Percentiles rank a stretch among this genome's conserved stretches.
These are phyloP conservation scores for Tachina fera DNA, from an alignment of 2,888 invertebrate species.

Conservation along the genomic window DNA sequence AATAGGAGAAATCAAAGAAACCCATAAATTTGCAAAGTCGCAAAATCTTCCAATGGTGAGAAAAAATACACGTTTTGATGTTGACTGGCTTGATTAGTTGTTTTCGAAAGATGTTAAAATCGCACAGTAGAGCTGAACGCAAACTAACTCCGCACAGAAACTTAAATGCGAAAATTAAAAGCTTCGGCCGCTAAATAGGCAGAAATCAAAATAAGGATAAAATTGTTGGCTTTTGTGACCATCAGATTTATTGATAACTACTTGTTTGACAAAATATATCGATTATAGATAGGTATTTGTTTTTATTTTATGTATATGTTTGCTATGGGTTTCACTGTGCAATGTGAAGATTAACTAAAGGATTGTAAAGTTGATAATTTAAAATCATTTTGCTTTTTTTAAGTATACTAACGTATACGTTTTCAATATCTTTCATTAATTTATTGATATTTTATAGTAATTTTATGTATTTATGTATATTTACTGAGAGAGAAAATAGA, in stretches of 20 bases:
- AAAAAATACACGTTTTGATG: constrained; percentile 47
- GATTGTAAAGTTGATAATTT: constrained; percentile 43
- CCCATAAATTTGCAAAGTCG: constrained; percentile 54
- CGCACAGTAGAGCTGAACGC: too few relatives aligned
- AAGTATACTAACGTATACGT: not conserved
- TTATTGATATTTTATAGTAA: constrained; percentile 60
- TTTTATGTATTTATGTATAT: constrained; percentile 49
- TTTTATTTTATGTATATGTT: too few relatives aligned
- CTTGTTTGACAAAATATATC: too few relatives aligned
- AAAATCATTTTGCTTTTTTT: constrained; percentile 41
- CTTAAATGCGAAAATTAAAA: too few relatives aligned
- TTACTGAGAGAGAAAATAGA: not conserved
- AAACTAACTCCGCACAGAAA: too few relatives aligned
- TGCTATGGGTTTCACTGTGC: too few relatives aligned
- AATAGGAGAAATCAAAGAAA: constrained; percentile 52
- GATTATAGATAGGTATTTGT: too few relatives aligned
- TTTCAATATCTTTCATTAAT: constrained; percentile 54
- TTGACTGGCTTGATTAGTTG: constrained; percentile 9
- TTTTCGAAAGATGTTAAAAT: constrained; percentile 44
- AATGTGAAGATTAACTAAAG: constrained; percentile 55
- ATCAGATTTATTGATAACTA: too few relatives aligned
- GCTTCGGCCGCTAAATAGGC: too few relatives aligned
- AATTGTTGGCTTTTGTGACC: too few relatives aligned
- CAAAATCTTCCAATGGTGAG: constrained; percentile 51
- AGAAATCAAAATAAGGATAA: too few relatives aligned